Conservation (phyloP, 35 echinoderm and acorn worm species). For the Stichopus chloronotus region DNA sequence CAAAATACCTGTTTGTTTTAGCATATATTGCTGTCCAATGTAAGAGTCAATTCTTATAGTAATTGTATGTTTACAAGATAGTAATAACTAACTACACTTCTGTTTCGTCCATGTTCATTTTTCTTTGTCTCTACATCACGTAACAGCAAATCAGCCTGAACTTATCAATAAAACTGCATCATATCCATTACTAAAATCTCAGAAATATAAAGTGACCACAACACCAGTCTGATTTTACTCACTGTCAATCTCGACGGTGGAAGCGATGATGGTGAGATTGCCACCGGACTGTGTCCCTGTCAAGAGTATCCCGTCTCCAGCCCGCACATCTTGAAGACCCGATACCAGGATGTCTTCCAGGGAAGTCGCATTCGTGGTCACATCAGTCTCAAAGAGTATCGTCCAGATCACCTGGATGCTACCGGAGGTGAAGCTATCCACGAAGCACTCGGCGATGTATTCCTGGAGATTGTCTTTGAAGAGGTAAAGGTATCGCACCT, state of each 20-base stretch:
- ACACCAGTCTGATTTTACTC: not conserved
- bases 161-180: too few relatives aligned
- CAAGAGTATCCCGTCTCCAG: constrained; percentile 9
- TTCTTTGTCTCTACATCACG: too few relatives aligned
- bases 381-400: not conserved
- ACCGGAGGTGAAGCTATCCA: not conserved
- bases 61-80: too few relatives aligned
- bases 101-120: too few relatives aligned
- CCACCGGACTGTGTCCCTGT: constrained; percentile 7
- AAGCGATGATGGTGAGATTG: not conserved
- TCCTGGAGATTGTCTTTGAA: not conserved
- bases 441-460: constrained; percentile 22
- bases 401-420: constrained; percentile 21
- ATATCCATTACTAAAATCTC: too few relatives aligned
- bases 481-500: constrained; percentile 22
- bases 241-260: constrained; percentile 22
- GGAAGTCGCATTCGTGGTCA: not conserved
- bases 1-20: too few relatives aligned
- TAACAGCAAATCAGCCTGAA: too few relatives aligned
- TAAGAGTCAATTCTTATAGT: too few relatives aligned
- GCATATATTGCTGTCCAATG: too few relatives aligned
- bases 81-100: too few relatives aligned
- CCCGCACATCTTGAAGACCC: not conserved
- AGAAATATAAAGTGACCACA: too few relatives aligned
- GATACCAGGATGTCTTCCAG: not conserved